phyloP scores from a whole-genome alignment of 2,113 vertebrate species.

The Macrotus californicus region DNA sequence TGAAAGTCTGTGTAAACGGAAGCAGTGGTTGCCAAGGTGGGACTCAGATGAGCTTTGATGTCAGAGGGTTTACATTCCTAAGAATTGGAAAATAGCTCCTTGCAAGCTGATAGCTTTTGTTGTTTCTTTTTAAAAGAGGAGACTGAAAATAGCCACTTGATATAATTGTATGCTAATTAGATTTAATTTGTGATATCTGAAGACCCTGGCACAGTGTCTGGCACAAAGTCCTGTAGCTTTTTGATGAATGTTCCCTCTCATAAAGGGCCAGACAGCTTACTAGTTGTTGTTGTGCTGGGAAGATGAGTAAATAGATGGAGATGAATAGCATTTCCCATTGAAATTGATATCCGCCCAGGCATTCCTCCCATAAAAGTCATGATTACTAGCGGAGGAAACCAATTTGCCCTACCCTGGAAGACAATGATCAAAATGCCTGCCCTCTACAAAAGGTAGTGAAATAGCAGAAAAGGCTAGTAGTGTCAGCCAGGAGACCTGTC shows the following conservation, averaged over 20 bases:
- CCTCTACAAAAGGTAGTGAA: neutral
- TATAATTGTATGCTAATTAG: neutral
- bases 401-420: neutral
- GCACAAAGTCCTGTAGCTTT: neutral
- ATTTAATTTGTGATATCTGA: neutral
- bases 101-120: neutral
- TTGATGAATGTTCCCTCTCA: neutral
- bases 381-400: neutral
- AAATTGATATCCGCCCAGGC: neutral
- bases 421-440: neutral
- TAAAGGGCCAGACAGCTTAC: neutral
- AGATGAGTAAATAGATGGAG: neutral
- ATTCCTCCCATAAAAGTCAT: conserved; percentile 2
- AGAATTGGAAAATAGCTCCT: neutral
- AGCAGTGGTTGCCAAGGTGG: neutral
- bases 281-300: neutral
- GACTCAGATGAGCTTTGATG: neutral
- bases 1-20: conserved; percentile 13
- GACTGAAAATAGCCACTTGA: neutral
- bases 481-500: neutral
- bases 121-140: neutral
- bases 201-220: neutral
- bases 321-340: neutral
- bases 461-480: neutral
- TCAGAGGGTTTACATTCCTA: neutral